Base-by-base conservation (phyloP, 1,140 invertebrate genomes). In the Megathymus violae region DNA sequence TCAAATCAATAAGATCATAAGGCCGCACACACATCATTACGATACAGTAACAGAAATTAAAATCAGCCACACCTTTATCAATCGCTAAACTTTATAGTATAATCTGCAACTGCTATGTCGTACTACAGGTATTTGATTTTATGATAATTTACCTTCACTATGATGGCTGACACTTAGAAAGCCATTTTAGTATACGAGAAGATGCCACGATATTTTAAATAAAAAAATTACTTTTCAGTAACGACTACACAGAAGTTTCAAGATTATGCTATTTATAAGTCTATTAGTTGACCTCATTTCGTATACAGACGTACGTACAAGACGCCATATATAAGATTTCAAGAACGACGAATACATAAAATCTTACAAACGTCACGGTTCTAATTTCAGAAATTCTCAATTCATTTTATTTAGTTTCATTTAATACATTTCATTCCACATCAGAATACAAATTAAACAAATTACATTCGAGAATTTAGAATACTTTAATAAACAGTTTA, bases 1-100 rank as follows among this genome's bases (percentile, higher is more conserved):
- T 56, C 51, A 56, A 38, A 56, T 56, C 51, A 56, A 56, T 56
- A 56, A 56, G 38, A 22, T 38, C 51, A 43, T 56, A 56, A 56
- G 38, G 38, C 40, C 51, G 38, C 13, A 36, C 50, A 25, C 50
- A 52, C 50, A 13, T 54, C 40, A 41, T 54, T 54, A 54, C 36
- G 6, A 25, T 41, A 14, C 14, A 10, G 31, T 31, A 31, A 31
- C 7, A 31, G 4, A 31, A 31, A 31, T 31, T 5, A 5, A 31
- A 4, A 9, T 9, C 3, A 31, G 3, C 27, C 27, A 9, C 1
- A 1, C 3, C 27, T 31, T 31, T 7, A 22, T 22, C 19, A 22
- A 22, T 3, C 19, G 2, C 5, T 22, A 2, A 22, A 22, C 2
- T 5, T 22, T 22, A 22, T 5, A 22, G 19, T 31, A 1, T 31